Base-by-base conservation (phyloP, 2,888 invertebrate genomes). In the Amiota minor region DNA sequence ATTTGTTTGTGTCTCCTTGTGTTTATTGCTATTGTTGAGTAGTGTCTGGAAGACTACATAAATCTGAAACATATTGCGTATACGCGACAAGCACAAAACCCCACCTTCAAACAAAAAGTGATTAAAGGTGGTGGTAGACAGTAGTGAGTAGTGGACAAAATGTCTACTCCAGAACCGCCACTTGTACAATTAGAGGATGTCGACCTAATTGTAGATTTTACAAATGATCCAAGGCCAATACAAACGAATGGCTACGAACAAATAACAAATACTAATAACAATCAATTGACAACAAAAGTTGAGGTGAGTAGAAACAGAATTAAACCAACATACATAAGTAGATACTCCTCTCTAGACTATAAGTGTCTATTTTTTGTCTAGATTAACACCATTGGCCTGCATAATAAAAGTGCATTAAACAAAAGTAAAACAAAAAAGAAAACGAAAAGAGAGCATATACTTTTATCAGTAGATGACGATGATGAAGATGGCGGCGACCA, bases 151-250 rank as follows among this genome's bases (percentile, higher is more conserved):
- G 81, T 79, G 81, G 78, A 76, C 46, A 76, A 74, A 53, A 92
- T 92, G 91, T 92, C 91, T 91, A 91, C 92, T 90, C 91, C 91
- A 90, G 92, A 92, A 90, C 92, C 92, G 88, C 92, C 92, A 86
- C 91, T 93, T 90, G 91, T 93, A 89, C 92, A 92, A 90, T 91
- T 93, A 90, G 92, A 92, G 90, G 92, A 92, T 80, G 85, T 86
- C 76, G 89, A 89, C 80, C 81, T 88, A 68, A 89, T 89, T 76
- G 86, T 86, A 68, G 85, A 85, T 74, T 86, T 83, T 75, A 81
- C 83, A 49, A 87, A 88, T 47, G 47, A 10, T 10, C 67, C 49
- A 23, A 23, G 12, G n/a, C 61, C 59, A 20, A 50, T 71, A 46
- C 64, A 64, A 50, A 35, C 71, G 46, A 73, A 73, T 67, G 73